phyloP scores from a whole-genome alignment of 2,888 invertebrate species.

The Drosophila neotestacea region DNA sequence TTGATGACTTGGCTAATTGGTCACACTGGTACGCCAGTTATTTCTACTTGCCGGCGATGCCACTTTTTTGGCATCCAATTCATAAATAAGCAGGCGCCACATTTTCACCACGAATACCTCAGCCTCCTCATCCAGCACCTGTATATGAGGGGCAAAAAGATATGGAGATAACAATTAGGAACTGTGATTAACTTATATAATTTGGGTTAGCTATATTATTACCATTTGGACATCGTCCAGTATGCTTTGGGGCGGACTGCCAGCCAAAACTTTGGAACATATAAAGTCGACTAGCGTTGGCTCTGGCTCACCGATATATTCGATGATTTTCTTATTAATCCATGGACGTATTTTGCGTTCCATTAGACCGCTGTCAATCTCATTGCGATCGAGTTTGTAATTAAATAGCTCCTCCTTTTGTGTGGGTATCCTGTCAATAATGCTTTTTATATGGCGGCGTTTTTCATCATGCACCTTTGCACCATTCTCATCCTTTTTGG shows the following conservation, averaged over 20 bases:
- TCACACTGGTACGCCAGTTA: constrained; percentile 22
- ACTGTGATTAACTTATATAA: not conserved
- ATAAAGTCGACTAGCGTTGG: constrained; percentile 99
- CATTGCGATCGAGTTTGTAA: constrained; percentile 96
- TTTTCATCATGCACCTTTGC: constrained; percentile 95
- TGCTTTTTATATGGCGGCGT: constrained; percentile 96
- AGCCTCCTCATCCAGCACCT: constrained; percentile 99
- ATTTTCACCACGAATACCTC: constrained; percentile 99
- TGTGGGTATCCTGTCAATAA: constrained; percentile 99
- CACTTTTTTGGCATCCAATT: constrained; percentile 99
- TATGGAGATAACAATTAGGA: not conserved
- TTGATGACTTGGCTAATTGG: constrained; percentile 21
- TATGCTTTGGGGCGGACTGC: constrained; percentile 96
- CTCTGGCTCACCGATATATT: constrained; percentile 99
- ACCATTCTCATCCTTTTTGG: constrained; percentile 87
- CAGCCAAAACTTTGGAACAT: constrained; percentile 98
- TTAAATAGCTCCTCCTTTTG: constrained; percentile 98
- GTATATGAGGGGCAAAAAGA: constrained; percentile 29
- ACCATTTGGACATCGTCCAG: constrained; percentile 99
- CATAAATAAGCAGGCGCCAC: constrained; percentile 99
- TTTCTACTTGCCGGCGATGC: constrained; percentile 87
- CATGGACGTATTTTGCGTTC: constrained; percentile 98
- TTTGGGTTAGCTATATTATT: constrained; percentile 25
- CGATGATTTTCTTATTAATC: constrained; percentile 99
- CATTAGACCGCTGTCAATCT: constrained; percentile 92